Percentiles rank a stretch among this genome's conserved stretches.
phyloP scores from a whole-genome alignment of 1,140 invertebrate species.

The Bombus pascuorum region DNA sequence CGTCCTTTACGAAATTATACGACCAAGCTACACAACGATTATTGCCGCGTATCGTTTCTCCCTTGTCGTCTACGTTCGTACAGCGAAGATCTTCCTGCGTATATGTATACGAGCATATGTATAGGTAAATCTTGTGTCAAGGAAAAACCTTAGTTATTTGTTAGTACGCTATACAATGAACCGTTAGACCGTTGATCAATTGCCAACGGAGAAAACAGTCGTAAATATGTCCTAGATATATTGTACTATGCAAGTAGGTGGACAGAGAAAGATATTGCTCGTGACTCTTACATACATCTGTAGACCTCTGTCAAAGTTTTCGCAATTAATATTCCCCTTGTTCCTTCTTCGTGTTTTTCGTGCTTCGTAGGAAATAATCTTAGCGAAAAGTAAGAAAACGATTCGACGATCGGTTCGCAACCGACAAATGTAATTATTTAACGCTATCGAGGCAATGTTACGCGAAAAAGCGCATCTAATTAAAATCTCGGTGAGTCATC shows the following conservation, averaged over 20 bases:
- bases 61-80: background rate
- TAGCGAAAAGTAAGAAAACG: background rate
- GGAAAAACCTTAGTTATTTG: conserved; percentile 34
- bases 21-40: background rate
- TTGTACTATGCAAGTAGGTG: conserved; percentile 43
- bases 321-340: conserved; percentile 9
- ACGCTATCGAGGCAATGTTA: background rate
- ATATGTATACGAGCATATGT: background rate
- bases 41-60: too few relatives aligned
- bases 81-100: background rate
- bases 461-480: background rate
- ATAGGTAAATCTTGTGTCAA: background rate
- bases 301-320: conserved; percentile 24
- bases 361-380: too few relatives aligned
- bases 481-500: background rate
- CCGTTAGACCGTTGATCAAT: conserved; percentile 48
- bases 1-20: background rate
- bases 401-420: background rate
- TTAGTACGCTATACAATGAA: conserved; percentile 32
- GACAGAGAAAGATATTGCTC: conserved; percentile 49
- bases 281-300: conserved; percentile 35
- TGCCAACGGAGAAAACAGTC: conserved; percentile 48
- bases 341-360: background rate
- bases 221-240: conserved; percentile 50
- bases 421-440: background rate